These are phyloP conservation scores for Lerista edwardsae DNA, from an alignment of 2,797 vertebrate genomes.

Conservation along the genomic window DNA sequence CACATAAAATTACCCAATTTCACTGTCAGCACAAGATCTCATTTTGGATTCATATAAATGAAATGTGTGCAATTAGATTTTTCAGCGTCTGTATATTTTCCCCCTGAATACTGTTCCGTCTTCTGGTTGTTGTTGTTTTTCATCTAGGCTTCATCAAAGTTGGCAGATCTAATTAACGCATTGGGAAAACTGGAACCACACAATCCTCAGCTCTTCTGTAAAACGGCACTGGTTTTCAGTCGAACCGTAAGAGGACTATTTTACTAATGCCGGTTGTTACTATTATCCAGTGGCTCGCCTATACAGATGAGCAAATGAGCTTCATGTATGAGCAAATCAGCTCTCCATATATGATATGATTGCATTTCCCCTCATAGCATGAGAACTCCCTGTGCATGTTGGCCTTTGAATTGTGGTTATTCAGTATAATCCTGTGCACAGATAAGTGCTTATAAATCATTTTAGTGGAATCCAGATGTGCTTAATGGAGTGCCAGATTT, in stretches of 20 bases:
- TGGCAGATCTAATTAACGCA: slow-evolving; percentile 84
- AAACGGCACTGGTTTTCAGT: slow-evolving; percentile 91
- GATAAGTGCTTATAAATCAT: background rate
- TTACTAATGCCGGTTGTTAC: background rate
- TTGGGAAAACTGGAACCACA: slow-evolving; percentile 87
- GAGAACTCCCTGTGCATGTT: background rate
- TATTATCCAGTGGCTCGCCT: background rate
- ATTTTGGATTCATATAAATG: background rate
- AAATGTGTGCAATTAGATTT: background rate
- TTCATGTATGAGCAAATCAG: background rate
- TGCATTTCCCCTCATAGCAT: background rate
- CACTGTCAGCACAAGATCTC: too few species aligned
- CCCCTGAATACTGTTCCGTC: too few species aligned
- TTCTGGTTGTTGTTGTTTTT: background rate
- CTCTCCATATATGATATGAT: background rate
- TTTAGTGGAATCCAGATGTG: background rate
- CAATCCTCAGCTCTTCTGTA: slow-evolving; percentile 88
- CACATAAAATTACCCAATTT: too few species aligned
- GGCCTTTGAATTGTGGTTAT: background rate
- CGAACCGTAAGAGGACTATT: slow-evolving; percentile 84
- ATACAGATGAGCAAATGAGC: too few species aligned
- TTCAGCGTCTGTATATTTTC: background rate
- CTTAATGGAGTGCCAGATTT: background rate
- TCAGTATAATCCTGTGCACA: background rate
- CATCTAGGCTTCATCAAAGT: slow-evolving; percentile 83